phyloP scores from a whole-genome alignment of 2,888 invertebrate genomes.

The Hermodice carunculata region DNA sequence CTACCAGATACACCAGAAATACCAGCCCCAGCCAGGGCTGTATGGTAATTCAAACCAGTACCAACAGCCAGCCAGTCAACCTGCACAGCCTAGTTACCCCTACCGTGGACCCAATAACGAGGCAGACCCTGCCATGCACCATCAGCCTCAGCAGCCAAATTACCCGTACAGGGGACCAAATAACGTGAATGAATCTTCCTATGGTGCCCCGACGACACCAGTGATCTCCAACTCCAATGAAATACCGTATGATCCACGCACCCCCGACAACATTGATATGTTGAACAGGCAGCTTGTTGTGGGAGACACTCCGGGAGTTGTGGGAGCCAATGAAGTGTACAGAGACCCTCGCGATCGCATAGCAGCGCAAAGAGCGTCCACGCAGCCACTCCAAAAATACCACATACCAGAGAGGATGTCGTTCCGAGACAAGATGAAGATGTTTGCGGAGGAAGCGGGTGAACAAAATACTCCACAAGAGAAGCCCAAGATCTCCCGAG shows the following conservation, averaged over 20 bases:
- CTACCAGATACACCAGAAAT: not conserved
- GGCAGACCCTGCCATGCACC: too few species aligned
- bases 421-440: constrained; percentile 99
- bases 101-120: not conserved
- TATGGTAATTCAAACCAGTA: not conserved
- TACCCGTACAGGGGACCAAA: not conserved
- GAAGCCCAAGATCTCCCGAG: constrained; percentile 16
- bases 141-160: not conserved
- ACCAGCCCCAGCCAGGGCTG: not conserved
- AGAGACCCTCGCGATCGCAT: constrained; percentile 92
- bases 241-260: constrained; percentile 7
- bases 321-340: constrained; percentile 98
- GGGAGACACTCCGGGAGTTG: constrained; percentile 77
- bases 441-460: constrained; percentile 98
- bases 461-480: constrained; percentile 71
- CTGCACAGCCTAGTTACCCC: not conserved
- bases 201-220: not conserved
- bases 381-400: constrained; percentile 24
- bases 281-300: constrained; percentile 15
- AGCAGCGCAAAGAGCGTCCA: constrained; percentile 77
- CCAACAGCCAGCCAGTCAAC: not conserved
- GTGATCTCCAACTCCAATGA: not conserved
- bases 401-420: constrained; percentile 82
- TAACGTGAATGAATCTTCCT: not conserved
- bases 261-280: constrained; percentile 17